Percentiles rank a stretch among this genome's conserved stretches.
phyloP scores from a whole-genome alignment of 1,140 invertebrate species.

The Tribolium castaneum region DNA sequence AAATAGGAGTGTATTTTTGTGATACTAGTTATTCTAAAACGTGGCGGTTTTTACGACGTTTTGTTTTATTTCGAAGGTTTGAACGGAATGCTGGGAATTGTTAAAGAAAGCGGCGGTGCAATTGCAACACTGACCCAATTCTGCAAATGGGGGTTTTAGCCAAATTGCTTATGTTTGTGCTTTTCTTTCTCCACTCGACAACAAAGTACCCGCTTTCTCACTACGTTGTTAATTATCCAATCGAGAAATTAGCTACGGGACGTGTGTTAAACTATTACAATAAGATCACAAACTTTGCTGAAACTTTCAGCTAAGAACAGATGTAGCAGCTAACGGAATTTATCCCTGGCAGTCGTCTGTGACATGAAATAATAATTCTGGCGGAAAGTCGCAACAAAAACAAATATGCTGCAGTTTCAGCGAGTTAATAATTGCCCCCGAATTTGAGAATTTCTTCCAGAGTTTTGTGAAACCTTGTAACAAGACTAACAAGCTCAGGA shows the following conservation, averaged over 20 bases:
- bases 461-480: conserved; percentile 1
- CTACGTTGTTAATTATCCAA: neutral
- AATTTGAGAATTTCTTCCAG: too few species aligned
- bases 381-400: too few species aligned
- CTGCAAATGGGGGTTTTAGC: neutral
- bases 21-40: neutral
- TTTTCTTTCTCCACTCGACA: too few species aligned
- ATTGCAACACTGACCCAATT: conserved; percentile 3
- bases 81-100: neutral
- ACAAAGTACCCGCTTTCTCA: neutral
- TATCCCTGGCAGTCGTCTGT: too few species aligned
- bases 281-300: too few species aligned
- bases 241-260: too few species aligned
- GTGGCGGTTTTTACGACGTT: neutral
- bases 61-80: neutral
- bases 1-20: neutral
- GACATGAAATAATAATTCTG: too few species aligned
- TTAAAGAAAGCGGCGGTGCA: neutral
- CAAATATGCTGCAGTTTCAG: too few species aligned
- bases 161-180: neutral
- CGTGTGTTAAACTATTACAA: too few species aligned
- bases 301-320: too few species aligned
- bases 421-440: too few species aligned
- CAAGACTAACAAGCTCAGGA: conserved; percentile 12
- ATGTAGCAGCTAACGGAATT: too few species aligned